phyloP scores from a whole-genome alignment of 2,888 invertebrate species.

The Pollenia amentaria region DNA sequence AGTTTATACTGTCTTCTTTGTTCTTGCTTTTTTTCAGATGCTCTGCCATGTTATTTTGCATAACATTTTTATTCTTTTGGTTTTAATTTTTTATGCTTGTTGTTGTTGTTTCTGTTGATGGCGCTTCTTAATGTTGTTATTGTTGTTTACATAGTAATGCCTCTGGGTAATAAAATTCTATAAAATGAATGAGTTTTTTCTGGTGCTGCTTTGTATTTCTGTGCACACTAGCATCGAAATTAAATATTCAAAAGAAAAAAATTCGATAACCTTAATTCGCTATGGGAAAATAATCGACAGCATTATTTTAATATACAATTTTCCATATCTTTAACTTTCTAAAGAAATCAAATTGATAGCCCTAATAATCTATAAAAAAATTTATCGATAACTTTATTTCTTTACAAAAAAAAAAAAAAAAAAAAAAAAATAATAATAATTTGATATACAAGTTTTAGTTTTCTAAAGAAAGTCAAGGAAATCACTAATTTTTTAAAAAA shows the following conservation, averaged over 20 bases:
- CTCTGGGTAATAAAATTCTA: slow-evolving; percentile 71
- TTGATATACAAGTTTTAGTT: too few relatives aligned
- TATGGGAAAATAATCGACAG: too few relatives aligned
- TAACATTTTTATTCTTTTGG: slow-evolving; percentile 64
- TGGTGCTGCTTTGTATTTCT: not conserved
- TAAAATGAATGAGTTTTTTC: slow-evolving; percentile 57
- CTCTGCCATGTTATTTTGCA: slow-evolving; percentile 26
- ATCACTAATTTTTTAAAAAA: too few relatives aligned
- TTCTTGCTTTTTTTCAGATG: slow-evolving; percentile 7
- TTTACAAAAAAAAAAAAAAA: too few relatives aligned
- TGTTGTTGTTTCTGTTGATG: slow-evolving; percentile 44
- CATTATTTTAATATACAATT: too few relatives aligned
- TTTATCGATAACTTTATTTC: too few relatives aligned
- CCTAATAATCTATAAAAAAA: too few relatives aligned
- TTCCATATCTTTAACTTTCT: too few relatives aligned
- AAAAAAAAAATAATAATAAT: too few relatives aligned
- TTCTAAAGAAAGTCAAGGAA: too few relatives aligned
- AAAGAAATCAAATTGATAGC: too few relatives aligned
- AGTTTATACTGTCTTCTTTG: slow-evolving; percentile 59
- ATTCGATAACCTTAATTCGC: not conserved
- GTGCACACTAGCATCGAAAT: slow-evolving; percentile 29
- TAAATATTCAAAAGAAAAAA: not conserved
- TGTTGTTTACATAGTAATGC: slow-evolving; percentile 64
- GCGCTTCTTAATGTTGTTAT: slow-evolving; percentile 45
- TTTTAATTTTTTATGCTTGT: slow-evolving; percentile 67